Base-by-base conservation (phyloP, 2,888 invertebrate genomes). In the Xestia xanthographa region DNA sequence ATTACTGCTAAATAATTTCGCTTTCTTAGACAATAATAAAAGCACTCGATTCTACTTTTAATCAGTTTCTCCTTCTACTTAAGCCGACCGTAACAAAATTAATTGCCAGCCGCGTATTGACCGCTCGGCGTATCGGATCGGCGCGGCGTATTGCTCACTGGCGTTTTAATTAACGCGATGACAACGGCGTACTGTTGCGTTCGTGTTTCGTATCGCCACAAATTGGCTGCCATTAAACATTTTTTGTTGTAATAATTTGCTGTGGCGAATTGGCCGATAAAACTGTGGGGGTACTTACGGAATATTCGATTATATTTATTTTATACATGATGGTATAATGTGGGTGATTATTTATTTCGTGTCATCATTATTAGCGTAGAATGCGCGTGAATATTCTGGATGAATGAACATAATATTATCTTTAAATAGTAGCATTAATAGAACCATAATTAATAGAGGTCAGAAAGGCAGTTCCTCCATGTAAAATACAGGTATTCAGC, bases 141-240 rank as follows among this genome's bases (percentile, higher is more conserved):
- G 71, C 53, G 70, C 67, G 85, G 70, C 70, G 77, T 85, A 82
- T 73, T 77, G 85, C 80, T 79, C 80, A 71, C 73, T 77, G 86
- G 83, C 80, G 85, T 80, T 84, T 86, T 85, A 86, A 85, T 85
- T 85, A 85, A 86, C 84, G 75, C 72, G 87, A 84, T 86, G 87
- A 86, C 85, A 85, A 85, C 81, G 72, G 86, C 67, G 84, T 85
- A 83, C 68, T 72, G 87, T 80, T 73, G 72, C 85, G 85, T 73
- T 72, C 85, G 72, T 83, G 86, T 86, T 85, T 69, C 72, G 75
- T 84, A 84, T 84, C 69, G 83, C 83, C 83, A 43, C 86, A 86
- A 84, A 84, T 86, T 78, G 83, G 78, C 70, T 29, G 20, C 75
- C 70, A 83, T 86, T 82, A 83, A 77, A 77, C 26, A 71, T 69